Percentiles rank a stretch among this genome's conserved stretches.
Evolutionary conservation across 1,140 invertebrate genomes (phyloP).

Genomic region (Pollicipes pollicipes): DNA sequence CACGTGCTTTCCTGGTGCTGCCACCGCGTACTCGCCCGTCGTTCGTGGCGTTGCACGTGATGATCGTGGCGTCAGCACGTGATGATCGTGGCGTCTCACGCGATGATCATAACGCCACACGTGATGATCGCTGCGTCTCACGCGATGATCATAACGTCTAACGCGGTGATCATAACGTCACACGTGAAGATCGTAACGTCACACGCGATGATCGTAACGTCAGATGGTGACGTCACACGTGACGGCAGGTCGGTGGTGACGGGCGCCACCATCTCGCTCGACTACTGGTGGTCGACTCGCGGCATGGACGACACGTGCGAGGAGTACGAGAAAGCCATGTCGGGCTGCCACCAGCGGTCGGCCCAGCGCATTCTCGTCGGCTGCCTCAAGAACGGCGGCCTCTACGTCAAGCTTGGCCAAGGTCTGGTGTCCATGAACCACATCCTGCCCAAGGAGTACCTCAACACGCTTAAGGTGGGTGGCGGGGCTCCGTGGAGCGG

Average conservation of each 20-base stretch:
- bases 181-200: neutral
- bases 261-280: slow-evolving; percentile 36
- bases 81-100: too few relatives aligned
- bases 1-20: too few relatives aligned
- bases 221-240: slow-evolving; percentile 2
- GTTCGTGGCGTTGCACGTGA: too few relatives aligned
- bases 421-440: slow-evolving; percentile 57
- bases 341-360: slow-evolving; percentile 36
- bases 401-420: slow-evolving; percentile 62
- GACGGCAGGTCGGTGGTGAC: slow-evolving; percentile 30
- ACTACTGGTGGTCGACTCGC: slow-evolving; percentile 38
- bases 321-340: slow-evolving; percentile 29
- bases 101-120: too few relatives aligned
- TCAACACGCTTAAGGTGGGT: slow-evolving; percentile 35
- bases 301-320: slow-evolving; percentile 29
- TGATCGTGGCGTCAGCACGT: too few relatives aligned
- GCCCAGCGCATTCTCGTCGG: slow-evolving; percentile 44
- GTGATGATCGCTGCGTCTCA: too few relatives aligned
- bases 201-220: neutral
- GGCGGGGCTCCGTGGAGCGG: neutral
- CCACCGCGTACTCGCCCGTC: too few relatives aligned
- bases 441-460: slow-evolving; percentile 51
- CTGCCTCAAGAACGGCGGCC: slow-evolving; percentile 52
- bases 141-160: too few relatives aligned
- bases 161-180: slow-evolving; percentile 7